These are phyloP conservation scores for Planococcus citri DNA, from an alignment of 1,140 invertebrate species.

Conservation along the genomic window DNA sequence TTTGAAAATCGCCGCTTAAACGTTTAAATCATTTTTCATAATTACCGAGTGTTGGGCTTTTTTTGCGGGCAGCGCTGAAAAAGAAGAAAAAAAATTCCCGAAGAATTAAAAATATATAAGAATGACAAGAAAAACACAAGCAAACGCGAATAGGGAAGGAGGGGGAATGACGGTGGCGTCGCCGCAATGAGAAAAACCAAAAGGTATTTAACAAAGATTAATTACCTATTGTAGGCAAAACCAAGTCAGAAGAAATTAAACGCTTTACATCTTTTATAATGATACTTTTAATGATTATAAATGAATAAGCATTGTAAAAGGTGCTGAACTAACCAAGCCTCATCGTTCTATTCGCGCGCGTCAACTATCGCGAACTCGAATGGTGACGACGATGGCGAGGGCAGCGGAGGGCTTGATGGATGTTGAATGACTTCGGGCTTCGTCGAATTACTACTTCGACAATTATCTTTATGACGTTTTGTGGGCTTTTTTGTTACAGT, in stretches of 20 bases:
- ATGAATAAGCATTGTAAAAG: slow-evolving; percentile 19
- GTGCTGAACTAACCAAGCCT: background rate
- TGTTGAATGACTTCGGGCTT: slow-evolving; percentile 1
- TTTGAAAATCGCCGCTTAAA: background rate
- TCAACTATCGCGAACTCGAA: background rate
- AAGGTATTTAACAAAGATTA: slow-evolving; percentile 20
- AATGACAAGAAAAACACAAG: slow-evolving; percentile 9
- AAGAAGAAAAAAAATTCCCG: background rate
- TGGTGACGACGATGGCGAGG: too few relatives aligned
- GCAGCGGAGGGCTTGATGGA: too few relatives aligned
- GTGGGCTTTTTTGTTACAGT: slow-evolving; percentile 45
- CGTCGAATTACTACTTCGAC: background rate
- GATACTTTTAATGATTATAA: slow-evolving; percentile 20
- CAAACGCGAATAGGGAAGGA: too few relatives aligned
- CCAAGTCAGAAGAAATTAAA: slow-evolving; percentile 11
- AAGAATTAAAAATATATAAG: slow-evolving; percentile 13
- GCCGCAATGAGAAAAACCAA: background rate
- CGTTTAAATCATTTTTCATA: slow-evolving; percentile 18
- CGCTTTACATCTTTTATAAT: slow-evolving; percentile 17
- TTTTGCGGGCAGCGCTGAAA: background rate
- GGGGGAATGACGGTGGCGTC: too few relatives aligned
- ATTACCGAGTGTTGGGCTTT: background rate
- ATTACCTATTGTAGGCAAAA: slow-evolving; percentile 15
- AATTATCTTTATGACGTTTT: background rate
- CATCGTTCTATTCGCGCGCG: background rate